phyloP scores from a whole-genome alignment of 2,113 vertebrate genomes.

The Microtus montanus region DNA sequence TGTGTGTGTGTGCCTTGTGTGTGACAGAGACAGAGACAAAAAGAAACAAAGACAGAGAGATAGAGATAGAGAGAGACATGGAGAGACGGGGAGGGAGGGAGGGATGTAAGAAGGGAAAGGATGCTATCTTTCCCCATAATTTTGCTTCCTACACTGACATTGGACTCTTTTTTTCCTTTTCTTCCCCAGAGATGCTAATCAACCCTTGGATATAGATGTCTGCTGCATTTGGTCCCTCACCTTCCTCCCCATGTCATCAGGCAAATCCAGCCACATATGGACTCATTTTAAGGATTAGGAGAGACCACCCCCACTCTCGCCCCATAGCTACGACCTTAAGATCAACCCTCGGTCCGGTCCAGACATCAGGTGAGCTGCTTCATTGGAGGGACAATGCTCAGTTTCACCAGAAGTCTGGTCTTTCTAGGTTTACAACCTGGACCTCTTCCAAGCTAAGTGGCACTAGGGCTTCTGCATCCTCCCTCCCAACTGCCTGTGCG shows the following conservation, averaged over 20 bases:
- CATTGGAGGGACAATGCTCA: neutral
- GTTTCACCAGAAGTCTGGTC: slow-evolving; percentile 11
- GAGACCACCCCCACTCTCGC: neutral
- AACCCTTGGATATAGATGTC: slow-evolving; percentile 44
- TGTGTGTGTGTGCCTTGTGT: too few species aligned
- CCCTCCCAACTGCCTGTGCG: neutral
- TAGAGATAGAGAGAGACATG: neutral
- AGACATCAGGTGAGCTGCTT: slow-evolving; percentile 38
- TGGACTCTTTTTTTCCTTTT: neutral
- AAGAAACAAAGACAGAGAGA: neutral
- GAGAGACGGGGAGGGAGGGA: neutral
- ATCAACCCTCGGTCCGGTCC: neutral
- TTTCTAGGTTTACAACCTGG: slow-evolving; percentile 55
- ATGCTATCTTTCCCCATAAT: neutral
- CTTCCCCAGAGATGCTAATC: neutral
- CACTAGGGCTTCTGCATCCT: neutral
- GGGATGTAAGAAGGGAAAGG: neutral
- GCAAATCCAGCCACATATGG: slow-evolving; percentile 48
- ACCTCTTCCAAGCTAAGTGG: slow-evolving; percentile 21
- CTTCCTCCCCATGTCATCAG: slow-evolving; percentile 21
- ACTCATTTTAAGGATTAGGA: slow-evolving; percentile 61
- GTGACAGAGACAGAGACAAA: too few species aligned
- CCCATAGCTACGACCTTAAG: neutral
- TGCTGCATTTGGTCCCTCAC: neutral
- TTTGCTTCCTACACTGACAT: neutral